Conservation (phyloP, 2,797 vertebrate species). For the Sebastes cheni region DNA sequence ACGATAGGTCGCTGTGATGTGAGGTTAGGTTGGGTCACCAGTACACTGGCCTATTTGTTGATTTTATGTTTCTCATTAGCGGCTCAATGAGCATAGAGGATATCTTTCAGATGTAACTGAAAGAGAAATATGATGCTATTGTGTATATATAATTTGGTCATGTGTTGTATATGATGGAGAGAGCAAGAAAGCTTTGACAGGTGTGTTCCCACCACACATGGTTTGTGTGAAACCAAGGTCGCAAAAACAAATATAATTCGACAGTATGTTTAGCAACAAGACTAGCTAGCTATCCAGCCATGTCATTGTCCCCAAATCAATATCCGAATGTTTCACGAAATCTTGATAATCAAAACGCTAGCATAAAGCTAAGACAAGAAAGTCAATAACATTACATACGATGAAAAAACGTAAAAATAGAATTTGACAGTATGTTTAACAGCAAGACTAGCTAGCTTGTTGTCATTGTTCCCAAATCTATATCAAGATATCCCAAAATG, state of each 20-base stretch:
- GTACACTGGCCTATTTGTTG: conserved; percentile 17
- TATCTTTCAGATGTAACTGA: neutral
- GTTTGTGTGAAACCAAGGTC: conserved; percentile 43
- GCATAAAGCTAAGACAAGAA: too few species aligned
- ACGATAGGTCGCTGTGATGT: neutral
- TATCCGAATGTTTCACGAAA: neutral
- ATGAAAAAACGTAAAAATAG: too few species aligned
- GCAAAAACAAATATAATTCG: neutral
- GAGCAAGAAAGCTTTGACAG: conserved; percentile 19
- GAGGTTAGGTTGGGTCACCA: neutral
- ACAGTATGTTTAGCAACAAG: too few species aligned
- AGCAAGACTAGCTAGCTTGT: too few species aligned
- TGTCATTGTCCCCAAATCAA: neutral
- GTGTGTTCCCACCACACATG: conserved; percentile 37
- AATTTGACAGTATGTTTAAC: too few species aligned
- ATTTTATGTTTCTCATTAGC: conserved; percentile 24
- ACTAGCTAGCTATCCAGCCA: too few species aligned
- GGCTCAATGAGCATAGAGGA: neutral
- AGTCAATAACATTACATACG: too few species aligned
- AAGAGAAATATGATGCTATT: neutral
- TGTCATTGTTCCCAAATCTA: neutral
- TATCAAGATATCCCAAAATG: neutral
- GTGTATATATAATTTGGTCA: neutral
- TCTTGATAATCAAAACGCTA: too few species aligned
- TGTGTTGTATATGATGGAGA: neutral